Base-by-base conservation (phyloP, 23 tunicate genomes). In the Trididemnum nubilum region DNA sequence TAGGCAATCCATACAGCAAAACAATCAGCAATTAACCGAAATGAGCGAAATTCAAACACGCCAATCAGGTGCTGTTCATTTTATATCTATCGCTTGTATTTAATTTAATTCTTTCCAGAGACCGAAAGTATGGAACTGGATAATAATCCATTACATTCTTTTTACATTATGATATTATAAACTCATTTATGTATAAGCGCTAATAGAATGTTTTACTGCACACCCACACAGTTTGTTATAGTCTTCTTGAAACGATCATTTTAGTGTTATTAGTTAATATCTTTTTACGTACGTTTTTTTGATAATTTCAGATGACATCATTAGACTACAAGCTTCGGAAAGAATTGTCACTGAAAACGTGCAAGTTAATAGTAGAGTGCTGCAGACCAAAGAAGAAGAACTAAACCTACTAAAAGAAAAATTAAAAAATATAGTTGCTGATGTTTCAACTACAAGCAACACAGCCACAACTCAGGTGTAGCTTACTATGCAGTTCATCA, bases 381-480 rank as follows among this genome's bases (percentile, higher is more conserved):
- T 80, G 34, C 35, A 50, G 29, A 35, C 49, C 23, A 1, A 26
- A n/a, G 31, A 30, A 2, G 60, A 65, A 9, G 75, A 80, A 26
- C 36, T 36, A 64, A 26, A 36, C 1, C 0, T 37, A 9, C 39
- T 65, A 25, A 80, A 38, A 35, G 63, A 65, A 18, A 65, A 65
- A 64, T n/a, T 80, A 24, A 80, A 65, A 34, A 80, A 65, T 25
- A 39, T 64, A 25, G 61, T 64, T 32, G 63, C 35, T 24, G 84
- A 65, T 4, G 1, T 80, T 24, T 30, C 73, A 25, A 60, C 31
- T 1, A 0, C 36, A 44, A 65, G 84, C 36, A 36, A 65, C 26
- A n/a, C 84, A 25, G 0, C 29, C 12, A 65, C 74, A 7, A 18
- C 84, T 32, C 84, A 65, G 84, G 84, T 80, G 30, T 49, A 9